Conservation (phyloP, 2,113 vertebrate genomes). For the cat (Felis catus) region DNA sequence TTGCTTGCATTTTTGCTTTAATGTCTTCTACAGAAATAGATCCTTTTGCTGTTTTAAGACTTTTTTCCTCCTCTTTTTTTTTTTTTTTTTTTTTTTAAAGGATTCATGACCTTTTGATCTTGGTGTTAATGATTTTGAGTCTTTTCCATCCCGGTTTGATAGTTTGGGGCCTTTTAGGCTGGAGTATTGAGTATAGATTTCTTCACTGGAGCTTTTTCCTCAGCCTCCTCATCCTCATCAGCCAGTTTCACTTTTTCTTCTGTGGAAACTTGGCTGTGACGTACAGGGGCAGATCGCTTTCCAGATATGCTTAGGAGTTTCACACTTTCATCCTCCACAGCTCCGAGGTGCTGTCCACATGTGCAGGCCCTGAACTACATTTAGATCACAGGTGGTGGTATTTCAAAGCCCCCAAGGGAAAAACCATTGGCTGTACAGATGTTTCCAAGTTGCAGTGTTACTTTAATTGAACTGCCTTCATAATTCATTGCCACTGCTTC, state of each 20-base stretch:
- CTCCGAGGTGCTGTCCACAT: not conserved
- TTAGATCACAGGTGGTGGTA: not conserved
- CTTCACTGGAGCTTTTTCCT: constrained; percentile 81
- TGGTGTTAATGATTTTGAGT: not conserved
- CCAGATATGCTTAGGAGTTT: not conserved
- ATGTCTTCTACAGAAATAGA: constrained; percentile 84
- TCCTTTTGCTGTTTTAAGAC: constrained; percentile 84
- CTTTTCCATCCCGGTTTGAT: constrained; percentile 85
- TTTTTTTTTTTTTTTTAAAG: not conserved
- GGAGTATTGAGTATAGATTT: constrained; percentile 34
- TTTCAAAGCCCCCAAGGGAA: not conserved
- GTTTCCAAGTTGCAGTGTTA: not conserved
- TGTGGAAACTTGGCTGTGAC: not conserved
- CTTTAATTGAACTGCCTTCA: not conserved
- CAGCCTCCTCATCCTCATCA: constrained; percentile 74
- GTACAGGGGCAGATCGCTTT: not conserved
- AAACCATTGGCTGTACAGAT: not conserved
- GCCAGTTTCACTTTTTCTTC: not conserved
- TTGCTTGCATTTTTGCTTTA: constrained; percentile 89
- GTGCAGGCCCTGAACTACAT: not conserved
- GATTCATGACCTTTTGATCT: not conserved
- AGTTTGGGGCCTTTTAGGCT: not conserved
- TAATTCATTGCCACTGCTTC: not conserved
- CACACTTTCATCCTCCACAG: not conserved
- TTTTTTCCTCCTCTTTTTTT: constrained; percentile 67